A percentile compares a stretch with the other conserved stretches of the same genome.
Evolutionary conservation across 2,113 vertebrate species (phyloP).

Genomic region (Phalacrocorax carbo): DNA sequence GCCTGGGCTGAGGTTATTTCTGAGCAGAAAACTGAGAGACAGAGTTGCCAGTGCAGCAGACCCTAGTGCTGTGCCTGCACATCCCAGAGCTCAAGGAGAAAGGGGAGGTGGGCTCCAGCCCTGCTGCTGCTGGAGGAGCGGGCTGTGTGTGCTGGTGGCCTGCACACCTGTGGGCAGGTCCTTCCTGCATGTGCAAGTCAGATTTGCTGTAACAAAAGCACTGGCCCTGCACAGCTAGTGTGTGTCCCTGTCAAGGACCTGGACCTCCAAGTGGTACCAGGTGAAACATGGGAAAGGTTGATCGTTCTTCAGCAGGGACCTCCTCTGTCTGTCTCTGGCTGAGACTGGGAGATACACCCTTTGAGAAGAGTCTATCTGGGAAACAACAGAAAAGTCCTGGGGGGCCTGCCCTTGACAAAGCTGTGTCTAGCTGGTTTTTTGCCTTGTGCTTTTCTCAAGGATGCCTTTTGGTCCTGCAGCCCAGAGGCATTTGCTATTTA

Average conservation of each 20-base stretch:
- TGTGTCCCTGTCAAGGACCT: fast-evolving
- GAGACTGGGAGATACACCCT: neutral
- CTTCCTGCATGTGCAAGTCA: neutral
- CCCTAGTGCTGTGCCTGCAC: neutral
- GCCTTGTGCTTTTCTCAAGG: neutral
- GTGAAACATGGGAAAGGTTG: neutral
- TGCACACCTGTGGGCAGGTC: neutral
- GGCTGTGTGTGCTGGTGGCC: neutral
- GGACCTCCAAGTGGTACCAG: fast-evolving
- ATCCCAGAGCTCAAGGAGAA: neutral
- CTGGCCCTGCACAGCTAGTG: neutral
- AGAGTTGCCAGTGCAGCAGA: neutral
- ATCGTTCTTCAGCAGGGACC: neutral
- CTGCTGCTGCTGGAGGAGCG: neutral
- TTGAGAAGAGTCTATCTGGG: neutral
- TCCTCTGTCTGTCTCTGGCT: neutral
- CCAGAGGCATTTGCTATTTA: neutral
- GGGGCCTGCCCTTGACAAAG: neutral
- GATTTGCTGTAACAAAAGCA: neutral
- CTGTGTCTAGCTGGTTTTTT: neutral
- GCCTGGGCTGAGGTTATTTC: neutral
- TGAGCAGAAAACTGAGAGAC: neutral
- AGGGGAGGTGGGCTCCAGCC: neutral
- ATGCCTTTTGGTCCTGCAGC: neutral
- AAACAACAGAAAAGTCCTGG: neutral